phyloP scores from a whole-genome alignment of 2,888 invertebrate genomes.

The Polydrusus cervinus region DNA sequence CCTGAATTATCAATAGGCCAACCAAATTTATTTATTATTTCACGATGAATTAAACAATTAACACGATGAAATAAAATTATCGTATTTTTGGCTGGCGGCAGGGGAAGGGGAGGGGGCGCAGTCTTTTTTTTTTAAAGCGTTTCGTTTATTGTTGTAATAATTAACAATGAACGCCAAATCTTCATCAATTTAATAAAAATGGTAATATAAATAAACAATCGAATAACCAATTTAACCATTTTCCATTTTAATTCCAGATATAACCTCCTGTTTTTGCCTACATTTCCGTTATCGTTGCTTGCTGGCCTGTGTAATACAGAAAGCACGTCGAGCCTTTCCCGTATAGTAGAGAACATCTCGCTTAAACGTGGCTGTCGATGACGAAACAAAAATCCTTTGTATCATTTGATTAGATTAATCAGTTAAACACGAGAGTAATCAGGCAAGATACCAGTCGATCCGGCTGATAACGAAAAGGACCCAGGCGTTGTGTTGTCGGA shows the following conservation, averaged over 20 bases:
- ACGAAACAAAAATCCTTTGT: constrained; percentile 49
- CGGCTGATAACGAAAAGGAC: constrained; percentile 4
- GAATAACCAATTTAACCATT: too few relatives aligned
- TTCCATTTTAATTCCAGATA: neutral
- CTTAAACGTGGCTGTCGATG: constrained; percentile 26
- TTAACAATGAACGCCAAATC: too few relatives aligned
- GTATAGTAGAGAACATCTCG: constrained; percentile 15
- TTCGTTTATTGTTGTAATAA: too few relatives aligned
- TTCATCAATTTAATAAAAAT: too few relatives aligned
- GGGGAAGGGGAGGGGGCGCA: too few relatives aligned
- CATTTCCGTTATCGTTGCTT: constrained; percentile 27
- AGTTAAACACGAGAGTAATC: constrained; percentile 43
- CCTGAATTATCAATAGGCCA: too few relatives aligned
- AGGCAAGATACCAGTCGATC: constrained; percentile 29
- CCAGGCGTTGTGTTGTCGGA: neutral
- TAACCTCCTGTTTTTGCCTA: constrained; percentile 10
- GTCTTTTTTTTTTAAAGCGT: too few relatives aligned
- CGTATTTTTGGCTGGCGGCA: too few relatives aligned
- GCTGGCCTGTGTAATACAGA: constrained; percentile 36
- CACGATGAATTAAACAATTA: too few relatives aligned
- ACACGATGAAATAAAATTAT: too few relatives aligned
- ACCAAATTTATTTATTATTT: too few relatives aligned
- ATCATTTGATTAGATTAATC: constrained; percentile 45
- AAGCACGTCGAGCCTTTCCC: constrained; percentile 30
- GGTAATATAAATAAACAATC: too few relatives aligned